Conservation (phyloP, 2,113 vertebrate species). For the Onychorhynchus coronatus region DNA sequence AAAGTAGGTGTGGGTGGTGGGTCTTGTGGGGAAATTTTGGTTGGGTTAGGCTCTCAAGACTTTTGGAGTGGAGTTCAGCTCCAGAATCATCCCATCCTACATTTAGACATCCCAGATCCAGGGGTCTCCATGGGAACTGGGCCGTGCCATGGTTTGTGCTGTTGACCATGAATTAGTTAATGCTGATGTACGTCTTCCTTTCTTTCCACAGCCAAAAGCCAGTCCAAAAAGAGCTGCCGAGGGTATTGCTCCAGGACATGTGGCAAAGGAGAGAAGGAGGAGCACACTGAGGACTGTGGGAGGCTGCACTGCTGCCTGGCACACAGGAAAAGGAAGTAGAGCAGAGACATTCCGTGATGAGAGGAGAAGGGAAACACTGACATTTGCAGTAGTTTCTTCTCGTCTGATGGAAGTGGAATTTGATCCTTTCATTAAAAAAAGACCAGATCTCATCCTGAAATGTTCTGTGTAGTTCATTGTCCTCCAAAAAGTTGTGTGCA, state of each 20-base stretch:
- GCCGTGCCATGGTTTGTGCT: rapidly evolving
- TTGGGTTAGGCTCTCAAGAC: rapidly evolving
- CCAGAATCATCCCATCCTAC: not conserved
- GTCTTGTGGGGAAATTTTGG: not conserved
- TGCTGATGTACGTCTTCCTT: rapidly evolving
- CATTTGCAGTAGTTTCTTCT: not conserved
- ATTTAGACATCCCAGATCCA: not conserved
- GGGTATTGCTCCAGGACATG: conserved; percentile 23
- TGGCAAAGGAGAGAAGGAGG: conserved; percentile 26
- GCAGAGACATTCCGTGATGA: no score
- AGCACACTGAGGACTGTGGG: not conserved
- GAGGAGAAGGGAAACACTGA: not conserved
- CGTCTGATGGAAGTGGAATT: not conserved
- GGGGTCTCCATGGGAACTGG: not conserved
- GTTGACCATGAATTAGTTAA: not conserved
- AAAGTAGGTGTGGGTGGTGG: not conserved
- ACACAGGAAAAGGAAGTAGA: conserved; percentile 43
- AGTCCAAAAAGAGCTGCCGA: conserved; percentile 17
- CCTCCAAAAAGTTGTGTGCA: not conserved
- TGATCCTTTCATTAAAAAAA: not conserved
- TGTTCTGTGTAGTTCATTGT: not conserved
- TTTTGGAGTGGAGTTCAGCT: not conserved
- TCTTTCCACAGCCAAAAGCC: conserved; percentile 13
- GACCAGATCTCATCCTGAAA: not conserved
- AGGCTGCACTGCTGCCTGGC: conserved; percentile 25